phyloP scores from a whole-genome alignment of 2,888 invertebrate genomes.

The Euplagia quadripunctaria region DNA sequence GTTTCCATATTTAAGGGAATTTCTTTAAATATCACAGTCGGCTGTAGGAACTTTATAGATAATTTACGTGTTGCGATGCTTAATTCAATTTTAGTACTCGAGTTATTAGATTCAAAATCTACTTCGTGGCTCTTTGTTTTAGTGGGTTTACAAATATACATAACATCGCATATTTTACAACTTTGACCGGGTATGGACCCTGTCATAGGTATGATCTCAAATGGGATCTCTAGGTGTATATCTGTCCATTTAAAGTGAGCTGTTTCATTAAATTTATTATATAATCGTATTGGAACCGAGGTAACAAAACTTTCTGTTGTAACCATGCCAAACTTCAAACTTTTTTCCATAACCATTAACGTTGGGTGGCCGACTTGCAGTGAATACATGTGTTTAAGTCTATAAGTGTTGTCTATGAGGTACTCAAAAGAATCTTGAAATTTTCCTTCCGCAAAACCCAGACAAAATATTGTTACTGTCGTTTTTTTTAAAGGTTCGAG shows the following conservation, averaged over 20 bases:
- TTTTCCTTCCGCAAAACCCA: constrained; percentile 64
- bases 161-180: constrained; percentile 74
- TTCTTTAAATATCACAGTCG: constrained; percentile 73
- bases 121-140: constrained; percentile 79
- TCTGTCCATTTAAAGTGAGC: constrained; percentile 73
- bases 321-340: constrained; percentile 81
- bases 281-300: constrained; percentile 74
- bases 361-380: constrained; percentile 69
- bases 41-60: constrained; percentile 77
- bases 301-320: constrained; percentile 75
- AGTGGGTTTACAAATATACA: constrained; percentile 69
- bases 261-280: constrained; percentile 73
- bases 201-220: constrained; percentile 71
- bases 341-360: constrained; percentile 68
- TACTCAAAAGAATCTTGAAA: constrained; percentile 69
- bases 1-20: constrained; percentile 77
- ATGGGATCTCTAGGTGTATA: constrained; percentile 69
- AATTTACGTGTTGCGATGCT: constrained; percentile 75
- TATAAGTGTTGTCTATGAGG: constrained; percentile 68
- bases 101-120: constrained; percentile 64
- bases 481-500: constrained; percentile 60
- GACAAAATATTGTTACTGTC: constrained; percentile 64
- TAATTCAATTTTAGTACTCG: constrained; percentile 64
- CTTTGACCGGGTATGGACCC: constrained; percentile 71
- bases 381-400: constrained; percentile 68